Conservation (phyloP, 2,113 vertebrate genomes). For the Gobius niger region DNA sequence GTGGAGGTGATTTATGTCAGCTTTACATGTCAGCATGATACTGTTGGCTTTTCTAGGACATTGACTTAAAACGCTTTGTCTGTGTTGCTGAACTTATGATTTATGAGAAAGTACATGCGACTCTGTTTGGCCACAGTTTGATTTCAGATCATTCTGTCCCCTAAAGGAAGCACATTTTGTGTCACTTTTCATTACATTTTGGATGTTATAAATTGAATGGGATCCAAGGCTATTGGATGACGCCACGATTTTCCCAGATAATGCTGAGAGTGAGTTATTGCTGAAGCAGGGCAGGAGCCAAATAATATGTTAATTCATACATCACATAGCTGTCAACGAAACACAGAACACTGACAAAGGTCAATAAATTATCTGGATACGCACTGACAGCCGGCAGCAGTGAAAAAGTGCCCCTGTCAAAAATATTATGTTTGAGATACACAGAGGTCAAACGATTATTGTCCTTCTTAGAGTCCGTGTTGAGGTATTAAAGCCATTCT, state of each 20-base stretch:
- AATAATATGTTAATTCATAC: conserved; percentile 5
- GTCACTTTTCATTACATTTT: not conserved
- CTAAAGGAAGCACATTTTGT: not conserved
- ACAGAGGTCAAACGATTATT: not conserved
- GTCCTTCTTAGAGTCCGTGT: not conserved
- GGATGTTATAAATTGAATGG: too few relatives aligned
- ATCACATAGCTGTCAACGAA: not conserved
- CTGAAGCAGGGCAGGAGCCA: conserved; percentile 3
- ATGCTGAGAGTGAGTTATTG: not conserved
- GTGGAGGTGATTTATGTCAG: not conserved
- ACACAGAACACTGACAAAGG: not conserved
- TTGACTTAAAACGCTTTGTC: not conserved
- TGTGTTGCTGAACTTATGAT: not conserved
- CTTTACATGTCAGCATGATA: too few relatives aligned
- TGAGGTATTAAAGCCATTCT: too few relatives aligned
- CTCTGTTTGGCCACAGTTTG: not conserved
- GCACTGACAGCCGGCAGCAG: not conserved
- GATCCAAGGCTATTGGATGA: not conserved
- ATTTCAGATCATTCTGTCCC: not conserved
- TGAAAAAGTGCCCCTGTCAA: conserved; percentile 1
- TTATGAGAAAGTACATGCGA: not conserved
- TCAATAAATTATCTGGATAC: conserved; percentile 2
- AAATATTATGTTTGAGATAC: not conserved
- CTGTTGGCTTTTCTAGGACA: not conserved
- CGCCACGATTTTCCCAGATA: not conserved